phyloP scores from a whole-genome alignment of 1,140 invertebrate species.

The Sitophilus oryzae region DNA sequence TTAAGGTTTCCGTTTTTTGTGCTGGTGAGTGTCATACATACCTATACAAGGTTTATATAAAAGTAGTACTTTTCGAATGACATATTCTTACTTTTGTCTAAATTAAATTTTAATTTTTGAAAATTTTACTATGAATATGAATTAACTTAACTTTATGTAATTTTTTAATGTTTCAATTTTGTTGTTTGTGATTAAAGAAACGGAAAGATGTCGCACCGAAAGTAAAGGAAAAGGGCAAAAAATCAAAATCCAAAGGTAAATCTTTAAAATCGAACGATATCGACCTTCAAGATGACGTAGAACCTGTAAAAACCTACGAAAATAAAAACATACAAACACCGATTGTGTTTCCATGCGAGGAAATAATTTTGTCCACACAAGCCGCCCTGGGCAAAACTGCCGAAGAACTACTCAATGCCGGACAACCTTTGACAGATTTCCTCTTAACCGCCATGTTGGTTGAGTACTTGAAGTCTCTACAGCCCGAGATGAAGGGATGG shows the following conservation, averaged over 20 bases:
- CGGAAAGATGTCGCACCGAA: conserved; percentile 23
- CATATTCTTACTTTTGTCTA: too few species aligned
- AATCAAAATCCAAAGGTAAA: conserved; percentile 9
- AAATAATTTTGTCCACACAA: conserved; percentile 45
- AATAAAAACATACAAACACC: conserved; percentile 47
- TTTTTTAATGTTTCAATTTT: too few species aligned
- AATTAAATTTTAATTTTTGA: too few species aligned
- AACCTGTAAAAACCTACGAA: background rate
- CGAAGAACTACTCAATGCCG: conserved; percentile 49
- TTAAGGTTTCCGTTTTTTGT: too few species aligned
- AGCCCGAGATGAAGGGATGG: conserved; percentile 51
- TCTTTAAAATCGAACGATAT: conserved; percentile 8
- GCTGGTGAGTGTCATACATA: too few species aligned
- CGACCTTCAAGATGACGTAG: background rate
- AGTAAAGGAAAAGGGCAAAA: too few species aligned
- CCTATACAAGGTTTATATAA: too few species aligned
- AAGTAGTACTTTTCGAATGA: too few species aligned
- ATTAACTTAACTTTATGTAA: too few species aligned
- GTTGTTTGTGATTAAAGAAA: conserved; percentile 2
- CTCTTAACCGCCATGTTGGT: conserved; percentile 51
- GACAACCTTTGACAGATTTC: conserved; percentile 50
- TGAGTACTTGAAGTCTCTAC: conserved; percentile 53
- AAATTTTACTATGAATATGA: too few species aligned
- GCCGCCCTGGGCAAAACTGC: conserved; percentile 53
- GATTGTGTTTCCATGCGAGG: conserved; percentile 51